These are phyloP conservation scores for Chlamydotis undulata DNA, from an alignment of 2,113 vertebrate genomes.

Conservation along the genomic window DNA sequence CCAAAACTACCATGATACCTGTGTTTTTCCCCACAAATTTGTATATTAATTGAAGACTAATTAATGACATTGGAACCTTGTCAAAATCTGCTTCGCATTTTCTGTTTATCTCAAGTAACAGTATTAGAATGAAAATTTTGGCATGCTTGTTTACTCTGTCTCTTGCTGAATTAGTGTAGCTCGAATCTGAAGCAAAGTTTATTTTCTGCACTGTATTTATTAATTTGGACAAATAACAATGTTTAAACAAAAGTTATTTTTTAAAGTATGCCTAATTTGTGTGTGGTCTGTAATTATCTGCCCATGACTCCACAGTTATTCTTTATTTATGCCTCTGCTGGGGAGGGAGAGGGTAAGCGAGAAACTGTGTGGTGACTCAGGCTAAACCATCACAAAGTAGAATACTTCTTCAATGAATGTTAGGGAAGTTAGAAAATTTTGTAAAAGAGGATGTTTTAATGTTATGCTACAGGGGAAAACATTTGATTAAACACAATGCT, in stretches of 20 bases:
- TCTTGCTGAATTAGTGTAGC: neutral
- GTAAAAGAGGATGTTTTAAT: neutral
- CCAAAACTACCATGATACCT: neutral
- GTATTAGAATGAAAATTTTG: neutral
- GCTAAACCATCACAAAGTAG: too few species aligned
- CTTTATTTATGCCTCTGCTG: neutral
- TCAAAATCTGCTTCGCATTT: neutral
- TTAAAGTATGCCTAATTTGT: neutral
- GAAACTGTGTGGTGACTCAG: too few species aligned
- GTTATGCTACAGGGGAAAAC: neutral
- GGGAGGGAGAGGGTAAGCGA: too few species aligned
- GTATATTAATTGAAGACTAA: neutral
- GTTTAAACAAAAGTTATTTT: neutral
- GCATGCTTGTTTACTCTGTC: neutral
- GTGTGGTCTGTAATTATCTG: neutral
- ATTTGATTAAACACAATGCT: neutral
- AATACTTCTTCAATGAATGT: neutral
- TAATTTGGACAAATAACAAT: neutral
- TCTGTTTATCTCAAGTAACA: neutral
- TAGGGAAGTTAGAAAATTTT: neutral
- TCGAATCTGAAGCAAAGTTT: neutral
- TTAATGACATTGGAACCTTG: neutral
- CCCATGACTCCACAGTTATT: neutral
- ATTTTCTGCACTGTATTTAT: neutral
- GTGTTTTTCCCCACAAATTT: rapidly evolving